Conservation (phyloP, 1,140 invertebrate species). For the Cydia strobilella region DNA sequence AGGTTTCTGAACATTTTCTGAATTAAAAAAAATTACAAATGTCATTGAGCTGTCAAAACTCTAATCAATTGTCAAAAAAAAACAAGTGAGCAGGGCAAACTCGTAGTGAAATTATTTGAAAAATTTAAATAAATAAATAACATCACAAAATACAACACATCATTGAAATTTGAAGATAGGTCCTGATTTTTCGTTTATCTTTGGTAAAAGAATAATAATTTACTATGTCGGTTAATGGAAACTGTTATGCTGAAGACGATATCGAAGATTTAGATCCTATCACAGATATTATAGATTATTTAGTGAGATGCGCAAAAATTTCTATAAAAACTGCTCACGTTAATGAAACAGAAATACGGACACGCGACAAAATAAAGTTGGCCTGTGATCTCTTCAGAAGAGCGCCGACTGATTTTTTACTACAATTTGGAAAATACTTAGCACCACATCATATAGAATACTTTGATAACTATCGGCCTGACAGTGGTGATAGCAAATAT, state of each 20-base stretch:
- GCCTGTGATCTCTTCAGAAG: slow-evolving; percentile 84
- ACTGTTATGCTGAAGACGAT: slow-evolving; percentile 40
- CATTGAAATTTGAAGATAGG: no score
- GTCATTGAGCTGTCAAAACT: no score
- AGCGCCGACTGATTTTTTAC: slow-evolving; percentile 85
- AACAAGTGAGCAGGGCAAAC: no score
- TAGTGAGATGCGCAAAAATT: slow-evolving; percentile 72
- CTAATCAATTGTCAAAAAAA: no score
- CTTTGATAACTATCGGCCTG: slow-evolving; percentile 79
- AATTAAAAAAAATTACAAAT: no score
- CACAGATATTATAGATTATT: slow-evolving; percentile 75
- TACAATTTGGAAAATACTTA: slow-evolving; percentile 88
- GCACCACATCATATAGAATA: slow-evolving; percentile 84
- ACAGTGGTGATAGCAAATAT: slow-evolving; percentile 81
- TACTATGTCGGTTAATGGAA: slow-evolving; percentile 9
- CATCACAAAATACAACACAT: no score
- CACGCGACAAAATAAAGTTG: slow-evolving; percentile 85
- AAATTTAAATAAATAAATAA: no score
- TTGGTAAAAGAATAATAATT: background rate
- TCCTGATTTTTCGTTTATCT: no score
- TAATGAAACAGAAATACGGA: slow-evolving; percentile 86
- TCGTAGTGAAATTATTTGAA: no score
- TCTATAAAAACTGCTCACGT: slow-evolving; percentile 90
- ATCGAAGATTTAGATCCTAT: slow-evolving; percentile 63
- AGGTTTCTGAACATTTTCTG: no score